Base-by-base conservation (phyloP, 1,140 invertebrate species). In the Calliopsis andreniformis region DNA sequence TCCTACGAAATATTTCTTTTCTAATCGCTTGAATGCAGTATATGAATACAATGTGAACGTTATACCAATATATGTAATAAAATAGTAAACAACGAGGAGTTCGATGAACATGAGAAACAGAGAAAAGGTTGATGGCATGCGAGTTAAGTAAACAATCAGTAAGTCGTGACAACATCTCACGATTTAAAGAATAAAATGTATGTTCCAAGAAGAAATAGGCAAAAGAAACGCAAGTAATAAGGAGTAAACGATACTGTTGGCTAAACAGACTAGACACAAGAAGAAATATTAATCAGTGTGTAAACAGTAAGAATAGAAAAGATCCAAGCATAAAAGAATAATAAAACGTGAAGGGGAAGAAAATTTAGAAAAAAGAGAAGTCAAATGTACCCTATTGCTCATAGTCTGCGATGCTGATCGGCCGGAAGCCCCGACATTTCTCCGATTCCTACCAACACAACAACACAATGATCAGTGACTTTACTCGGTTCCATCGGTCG, bases 391-490 rank as follows among this genome's bases (percentile, higher is more conserved):
- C 90, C 89, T 90, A 91, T 83, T 90, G 86, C 83, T 91, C 86
- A 89, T 90, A 91, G 89, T 88, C 90, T 84, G 91, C 87, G 81
- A 86, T 87, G 89, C 86, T 90, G 90, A 91, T 89, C 87, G 83
- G 80, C 89, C 83, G 86, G 88, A 81, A 88, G 88, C 84, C 88
- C 84, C 86, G 82, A 90, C 76, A 88, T 87, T 88, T 85, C 88
- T 90, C 90, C 90, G 89, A 90, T 86, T 84, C 90, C 91, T 91
- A 90, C 83, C 87, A 92, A 90, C 87, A 92, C 86, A 90, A 90
- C 79, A 91, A 91, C 78, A 89, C 84, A 82, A 86, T 62, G 82
- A 88, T 89, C 88, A 89, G 86, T 88, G 82, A 82, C 35, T 55
- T 69, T 87, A 70, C 49, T 25, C 62, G 82, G 49, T 76, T 62